Base-by-base conservation (phyloP, 2,888 invertebrate species). In the Apamea crenata region DNA sequence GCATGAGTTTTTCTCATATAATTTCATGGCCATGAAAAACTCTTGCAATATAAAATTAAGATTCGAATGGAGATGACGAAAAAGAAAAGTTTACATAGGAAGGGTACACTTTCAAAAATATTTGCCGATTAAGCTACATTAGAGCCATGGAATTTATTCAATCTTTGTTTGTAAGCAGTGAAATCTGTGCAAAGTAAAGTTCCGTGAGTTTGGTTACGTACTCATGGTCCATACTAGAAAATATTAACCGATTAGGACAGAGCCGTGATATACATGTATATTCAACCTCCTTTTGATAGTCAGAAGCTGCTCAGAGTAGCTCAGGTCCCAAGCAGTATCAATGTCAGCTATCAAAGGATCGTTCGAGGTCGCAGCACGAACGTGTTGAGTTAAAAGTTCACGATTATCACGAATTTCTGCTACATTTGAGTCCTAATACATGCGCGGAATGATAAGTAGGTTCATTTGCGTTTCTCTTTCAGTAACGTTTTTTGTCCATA, bases 351-450 rank as follows among this genome's bases (percentile, higher is more conserved):
- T 59, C 69, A 78, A 29, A 5, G 18, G 56, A 71, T 71, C 80
- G 21, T 32, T 71, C 50, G 81, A 81, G 85, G 81, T 77, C 74
- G 65, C 70, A 61, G 29, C 66, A n/a, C 7, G 40, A 63, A 81
- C 85, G 77, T 84, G 83, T 32, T 29, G 67, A 81, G 85, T 81
- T 73, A 84, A 81, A 65, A 84, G 85, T 84, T 84, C 77, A 84
- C 81, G 81, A 53, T 63, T 70, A 84, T 77, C 74, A 84, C 74
- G 85, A 84, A 47, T 5, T 47, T 63, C 32, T 72, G 36, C 56
- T 78, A 78, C 74, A 6, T 74, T 65, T 68, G 50, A 74, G 73
- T 70, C 50, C 18, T 68, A n/a, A 80, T 80, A 80, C 77, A 65
- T 61, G 77, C 29, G 16, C 44, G 2, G 77, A 72, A 84, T 84